These are phyloP conservation scores for Campoletis raptor DNA, from an alignment of 2,888 invertebrate species.

Conservation along the genomic window DNA sequence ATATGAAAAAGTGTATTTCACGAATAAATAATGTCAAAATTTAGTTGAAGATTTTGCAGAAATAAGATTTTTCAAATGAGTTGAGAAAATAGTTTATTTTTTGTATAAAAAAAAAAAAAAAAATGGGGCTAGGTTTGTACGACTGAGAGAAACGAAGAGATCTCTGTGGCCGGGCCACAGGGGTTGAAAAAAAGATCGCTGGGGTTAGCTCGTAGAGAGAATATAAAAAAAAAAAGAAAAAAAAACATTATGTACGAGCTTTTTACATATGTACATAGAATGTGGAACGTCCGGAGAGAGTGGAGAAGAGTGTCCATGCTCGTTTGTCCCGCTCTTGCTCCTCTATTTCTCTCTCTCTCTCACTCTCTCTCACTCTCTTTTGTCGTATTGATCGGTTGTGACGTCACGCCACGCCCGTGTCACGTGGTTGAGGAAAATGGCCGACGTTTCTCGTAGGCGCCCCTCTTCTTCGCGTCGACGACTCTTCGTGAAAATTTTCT, in stretches of 20 bases:
- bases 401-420: slow-evolving; percentile 84
- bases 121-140: not conserved
- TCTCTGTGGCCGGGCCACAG: slow-evolving; percentile 30
- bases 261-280: slow-evolving; percentile 61
- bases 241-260: slow-evolving; percentile 19
- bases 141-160: slow-evolving; percentile 1
- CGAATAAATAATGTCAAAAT: not conserved
- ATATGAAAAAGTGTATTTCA: not conserved
- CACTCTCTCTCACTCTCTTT: slow-evolving; percentile 67
- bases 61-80: not conserved
- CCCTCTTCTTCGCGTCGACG: slow-evolving; percentile 63
- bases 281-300: slow-evolving; percentile 73
- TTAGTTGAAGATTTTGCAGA: not conserved
- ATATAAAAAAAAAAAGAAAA: too few relatives aligned
- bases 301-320: slow-evolving; percentile 64
- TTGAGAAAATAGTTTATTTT: not conserved
- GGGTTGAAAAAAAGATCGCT: slow-evolving; percentile 28
- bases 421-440: slow-evolving; percentile 82
- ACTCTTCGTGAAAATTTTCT: slow-evolving; percentile 48
- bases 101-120: not conserved
- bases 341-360: slow-evolving; percentile 64
- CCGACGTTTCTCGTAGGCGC: slow-evolving; percentile 73
- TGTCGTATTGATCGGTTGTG: slow-evolving; percentile 83
- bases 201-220: slow-evolving; percentile 26
- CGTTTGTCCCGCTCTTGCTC: slow-evolving; percentile 47